These are phyloP conservation scores for Hyalella azteca DNA, from an alignment of 2,888 invertebrate species.

Conservation along the genomic window DNA sequence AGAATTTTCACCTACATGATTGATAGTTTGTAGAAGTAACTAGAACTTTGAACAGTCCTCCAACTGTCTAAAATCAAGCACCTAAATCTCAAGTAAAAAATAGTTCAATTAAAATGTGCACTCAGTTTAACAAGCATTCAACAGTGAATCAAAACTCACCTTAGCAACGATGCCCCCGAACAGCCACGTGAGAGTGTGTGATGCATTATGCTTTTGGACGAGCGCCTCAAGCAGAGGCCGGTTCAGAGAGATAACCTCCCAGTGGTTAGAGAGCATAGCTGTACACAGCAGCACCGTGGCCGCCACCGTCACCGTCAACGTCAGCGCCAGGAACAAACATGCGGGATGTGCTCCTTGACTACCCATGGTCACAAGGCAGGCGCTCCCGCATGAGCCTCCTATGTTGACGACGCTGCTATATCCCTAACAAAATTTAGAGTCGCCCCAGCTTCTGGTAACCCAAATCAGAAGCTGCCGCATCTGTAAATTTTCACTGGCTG, in stretches of 20 bases:
- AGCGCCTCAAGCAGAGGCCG: slow-evolving; percentile 69
- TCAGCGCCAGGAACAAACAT: slow-evolving; percentile 68
- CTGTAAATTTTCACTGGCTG: too few species aligned
- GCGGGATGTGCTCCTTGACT: slow-evolving; percentile 57
- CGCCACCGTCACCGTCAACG: slow-evolving; percentile 67
- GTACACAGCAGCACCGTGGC: slow-evolving; percentile 63
- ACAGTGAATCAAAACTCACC: too few species aligned
- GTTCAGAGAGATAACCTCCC: slow-evolving; percentile 88
- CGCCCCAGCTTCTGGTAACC: too few species aligned
- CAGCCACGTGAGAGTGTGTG: slow-evolving; percentile 68
- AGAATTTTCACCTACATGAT: too few species aligned
- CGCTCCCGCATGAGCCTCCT: slow-evolving; percentile 19
- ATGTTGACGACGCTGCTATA: slow-evolving; percentile 40
- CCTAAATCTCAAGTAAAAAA: too few species aligned
- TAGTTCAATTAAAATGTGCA: too few species aligned
- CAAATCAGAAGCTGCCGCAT: too few species aligned
- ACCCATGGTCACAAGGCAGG: slow-evolving; percentile 44
- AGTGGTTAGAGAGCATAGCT: slow-evolving; percentile 88
- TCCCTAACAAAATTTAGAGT: too few species aligned
- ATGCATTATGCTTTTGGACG: slow-evolving; percentile 61
- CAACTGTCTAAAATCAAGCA: too few species aligned
- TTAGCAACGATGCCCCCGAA: slow-evolving; percentile 74
- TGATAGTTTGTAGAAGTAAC: too few species aligned
- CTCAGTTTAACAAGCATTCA: too few species aligned
- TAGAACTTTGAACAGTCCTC: too few species aligned